Evolutionary conservation across 2,113 vertebrate species (phyloP).

Genomic region (Cathartes aura): DNA sequence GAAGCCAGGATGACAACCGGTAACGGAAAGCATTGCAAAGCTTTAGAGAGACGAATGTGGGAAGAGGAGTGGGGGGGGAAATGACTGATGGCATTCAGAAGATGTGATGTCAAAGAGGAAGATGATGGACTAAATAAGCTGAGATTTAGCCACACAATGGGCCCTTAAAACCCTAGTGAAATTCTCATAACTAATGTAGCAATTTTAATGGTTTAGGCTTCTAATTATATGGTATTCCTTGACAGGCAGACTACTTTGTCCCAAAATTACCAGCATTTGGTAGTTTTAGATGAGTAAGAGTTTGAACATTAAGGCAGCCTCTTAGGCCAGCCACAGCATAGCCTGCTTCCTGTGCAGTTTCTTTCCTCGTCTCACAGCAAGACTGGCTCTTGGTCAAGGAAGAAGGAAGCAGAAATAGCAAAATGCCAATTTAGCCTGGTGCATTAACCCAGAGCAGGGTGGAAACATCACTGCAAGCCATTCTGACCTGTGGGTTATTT

Average conservation of each 20-base stretch:
- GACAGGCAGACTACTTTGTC: neutral
- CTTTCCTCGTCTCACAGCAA: neutral
- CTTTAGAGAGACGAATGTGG: neutral
- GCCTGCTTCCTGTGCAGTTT: neutral
- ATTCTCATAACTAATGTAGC: neutral
- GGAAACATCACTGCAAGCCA: neutral
- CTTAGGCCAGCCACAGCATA: neutral
- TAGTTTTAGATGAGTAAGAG: neutral
- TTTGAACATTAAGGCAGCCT: neutral
- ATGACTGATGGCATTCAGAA: neutral
- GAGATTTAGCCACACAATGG: neutral
- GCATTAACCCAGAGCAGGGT: neutral
- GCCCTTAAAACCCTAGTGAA: neutral
- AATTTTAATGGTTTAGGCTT: neutral
- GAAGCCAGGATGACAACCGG: neutral
- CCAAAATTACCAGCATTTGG: neutral
- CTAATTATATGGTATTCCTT: neutral
- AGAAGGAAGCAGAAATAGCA: neutral
- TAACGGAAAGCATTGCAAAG: neutral
- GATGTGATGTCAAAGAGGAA: neutral
- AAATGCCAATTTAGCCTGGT: neutral
- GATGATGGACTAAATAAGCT: neutral
- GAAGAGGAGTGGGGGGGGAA: neutral
- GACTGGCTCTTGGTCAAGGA: neutral
- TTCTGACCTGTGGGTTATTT: neutral